phyloP scores from a whole-genome alignment of 2,888 invertebrate species.

The Holacanthella duospinosa region DNA sequence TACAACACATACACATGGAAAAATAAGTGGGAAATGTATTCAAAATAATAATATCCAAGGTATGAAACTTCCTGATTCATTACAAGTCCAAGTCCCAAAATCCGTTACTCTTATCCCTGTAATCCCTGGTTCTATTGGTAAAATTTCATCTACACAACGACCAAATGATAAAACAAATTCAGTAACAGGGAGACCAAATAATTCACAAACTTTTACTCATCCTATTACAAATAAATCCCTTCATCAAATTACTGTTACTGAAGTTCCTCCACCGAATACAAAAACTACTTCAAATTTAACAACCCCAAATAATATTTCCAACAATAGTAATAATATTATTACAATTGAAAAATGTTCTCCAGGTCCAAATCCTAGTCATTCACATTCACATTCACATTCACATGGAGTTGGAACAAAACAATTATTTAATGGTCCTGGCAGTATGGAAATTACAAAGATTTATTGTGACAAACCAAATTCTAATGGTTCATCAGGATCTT shows the following conservation, averaged over 20 bases:
- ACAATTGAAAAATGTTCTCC: conserved; percentile 1
- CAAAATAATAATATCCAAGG: not conserved
- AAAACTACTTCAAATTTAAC: not conserved
- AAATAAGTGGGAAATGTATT: no score
- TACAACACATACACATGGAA: not conserved
- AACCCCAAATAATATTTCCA: not conserved
- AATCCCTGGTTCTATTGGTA: conserved; percentile 23
- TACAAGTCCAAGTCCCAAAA: conserved; percentile 37
- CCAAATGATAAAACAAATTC: not conserved
- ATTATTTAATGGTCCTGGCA: conserved; percentile 35
- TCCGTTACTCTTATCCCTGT: conserved; percentile 38
- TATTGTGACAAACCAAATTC: conserved; percentile 14
- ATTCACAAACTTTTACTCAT: conserved; percentile 36
- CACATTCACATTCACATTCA: no score
- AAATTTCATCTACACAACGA: not conserved
- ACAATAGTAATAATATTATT: not conserved
- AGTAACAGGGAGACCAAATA: not conserved
- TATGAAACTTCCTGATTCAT: conserved; percentile 29
- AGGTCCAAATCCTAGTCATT: not conserved
- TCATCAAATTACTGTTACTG: conserved; percentile 38
- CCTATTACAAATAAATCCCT: conserved; percentile 37
- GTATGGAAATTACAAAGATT: conserved; percentile 38
- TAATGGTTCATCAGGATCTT: conserved; percentile 11
- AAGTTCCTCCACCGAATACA: conserved; percentile 34
- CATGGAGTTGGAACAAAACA: conserved; percentile 27